Evolutionary conservation across 2,113 vertebrate genomes (phyloP), one percentile per base, ranked within the genome.

Genomic region (Rallus limicola): DNA sequence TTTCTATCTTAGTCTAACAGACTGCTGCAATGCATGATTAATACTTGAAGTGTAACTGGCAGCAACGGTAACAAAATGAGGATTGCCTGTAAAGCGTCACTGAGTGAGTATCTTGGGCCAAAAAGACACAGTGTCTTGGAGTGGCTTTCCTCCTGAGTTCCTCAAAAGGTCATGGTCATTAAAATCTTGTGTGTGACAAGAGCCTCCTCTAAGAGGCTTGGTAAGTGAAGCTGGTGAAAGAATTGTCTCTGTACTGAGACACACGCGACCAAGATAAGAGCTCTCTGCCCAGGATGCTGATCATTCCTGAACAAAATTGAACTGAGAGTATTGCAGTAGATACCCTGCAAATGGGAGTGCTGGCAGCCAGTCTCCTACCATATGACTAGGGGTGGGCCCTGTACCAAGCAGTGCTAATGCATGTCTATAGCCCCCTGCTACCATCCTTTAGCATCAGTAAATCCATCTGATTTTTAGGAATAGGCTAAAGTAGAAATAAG

Each of bases 271-370:
- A 65, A 86, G 80, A 68, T 96, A 84, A 88, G 79, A 58, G 58
- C 48, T 85, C 24, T 59, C 50, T 89, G n/a, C 79, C 50, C 26
- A 25, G 67, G 64, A 80, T 95, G 69, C 76, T 94, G 71, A 70
- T 85, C n/a, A 24, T 93, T 89, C 64, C 90, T 92, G 91, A 91
- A 28, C 85, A 90, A 55, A 92, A 81, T 1, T 83, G 53, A 86
- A 56, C 58, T 25, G 48, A 44, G 53, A 58, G 44, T 52, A 33
- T 86, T 90, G 46, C 40, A 63, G 67, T 53, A 89, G 88, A 81
- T 95, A 60, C 19, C 42, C 48, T 87, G 81, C 56, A 95, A 67
- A 91, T 44, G 38, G 38, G 60, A 82, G 14, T 79, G 33, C 77
- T 96, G 81, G 48, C 69, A 84, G 72, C 64, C 26, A 38, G 2